A percentile compares a stretch with the other conserved stretches of the same genome.
Conservation (phyloP, 2,113 vertebrate genomes). For the Puma concolor region DNA sequence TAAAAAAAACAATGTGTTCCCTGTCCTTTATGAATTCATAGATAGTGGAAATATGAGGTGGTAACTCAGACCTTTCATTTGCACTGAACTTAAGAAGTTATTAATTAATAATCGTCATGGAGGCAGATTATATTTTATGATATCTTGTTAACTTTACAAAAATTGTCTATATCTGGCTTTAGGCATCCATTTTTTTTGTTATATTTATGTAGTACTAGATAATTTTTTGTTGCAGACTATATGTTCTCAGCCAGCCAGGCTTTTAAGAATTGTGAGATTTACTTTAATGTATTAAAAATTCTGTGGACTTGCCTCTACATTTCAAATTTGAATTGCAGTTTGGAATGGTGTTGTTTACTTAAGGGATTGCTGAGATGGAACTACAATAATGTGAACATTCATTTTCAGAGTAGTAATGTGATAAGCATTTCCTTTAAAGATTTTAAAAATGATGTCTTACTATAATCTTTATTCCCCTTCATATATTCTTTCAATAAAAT, state of each 20-base stretch:
- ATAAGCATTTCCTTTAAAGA: conserved; percentile 37
- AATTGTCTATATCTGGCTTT: not conserved
- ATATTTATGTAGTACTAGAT: not conserved
- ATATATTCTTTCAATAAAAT: conserved; percentile 24
- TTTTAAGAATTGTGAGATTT: not conserved
- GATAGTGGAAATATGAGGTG: not conserved
- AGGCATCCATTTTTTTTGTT: not conserved
- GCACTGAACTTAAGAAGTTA: not conserved
- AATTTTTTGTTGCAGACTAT: not conserved
- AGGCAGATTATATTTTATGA: not conserved
- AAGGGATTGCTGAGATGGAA: not conserved
- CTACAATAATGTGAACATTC: conserved; percentile 26
- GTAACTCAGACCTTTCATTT: not conserved
- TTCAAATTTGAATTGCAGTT: conserved; percentile 35
- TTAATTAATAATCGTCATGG: not conserved
- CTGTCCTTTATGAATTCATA: not conserved
- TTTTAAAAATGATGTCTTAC: conserved; percentile 39
- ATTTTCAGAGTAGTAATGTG: conserved; percentile 13
- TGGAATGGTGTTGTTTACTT: not conserved
- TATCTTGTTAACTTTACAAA: not conserved
- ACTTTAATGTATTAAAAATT: not conserved
- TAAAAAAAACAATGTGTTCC: not conserved
- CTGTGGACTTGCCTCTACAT: not conserved
- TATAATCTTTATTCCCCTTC: conserved; percentile 34
- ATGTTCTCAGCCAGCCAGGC: not conserved